Evolutionary conservation across 35 echinoderm and acorn worm species (phyloP), one percentile per base, ranked within the genome.

Genomic region (Apostichopus californicus): DNA sequence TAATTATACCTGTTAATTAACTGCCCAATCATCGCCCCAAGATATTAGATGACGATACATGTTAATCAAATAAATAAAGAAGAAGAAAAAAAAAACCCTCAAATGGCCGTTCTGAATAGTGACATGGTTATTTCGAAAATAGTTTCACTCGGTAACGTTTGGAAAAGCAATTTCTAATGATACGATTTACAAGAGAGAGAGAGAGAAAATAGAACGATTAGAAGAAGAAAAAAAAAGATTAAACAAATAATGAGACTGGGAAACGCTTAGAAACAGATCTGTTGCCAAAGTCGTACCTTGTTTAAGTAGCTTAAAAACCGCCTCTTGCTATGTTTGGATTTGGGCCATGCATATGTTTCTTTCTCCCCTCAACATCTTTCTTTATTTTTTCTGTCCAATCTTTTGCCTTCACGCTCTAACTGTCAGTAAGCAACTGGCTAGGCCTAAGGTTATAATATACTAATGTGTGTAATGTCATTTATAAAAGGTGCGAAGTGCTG

Each of bases 401-500:
- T 46, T 46, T 46, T 46, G 34, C 34, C 34, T 46, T 46, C 34
- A 46, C 77, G 21, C 77, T 78, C 52, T 10, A 34, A 78, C 77
- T 78, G 77, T 18, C 77, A 78, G 77, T 9, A 34, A 26, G 52
- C 77, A 46, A 78, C 77, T 26, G 77, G 77, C 52, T 78, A 78
- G 77, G 77, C 77, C 77, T 78, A 78, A 78, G 77, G 77, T 78
- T 78, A 78, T 78, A 78, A 78, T 78, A 78, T 78, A 21, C 77
- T 78, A 78, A 78, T 78, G 77, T 78, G 77, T 78, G 77, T 78
- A 78, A 78, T 78, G 77, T 78, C 77, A 78, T 78, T 78, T 78
- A 78, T 78, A 26, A 78, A 46, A 78, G 77, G 77, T 78, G 77
- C n/a, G 77, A 78, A 78, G 77, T 78, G 77, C 22, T 21, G 77